phyloP scores from a whole-genome alignment of 2,797 vertebrate species.

The Sebastiscus tertius region DNA sequence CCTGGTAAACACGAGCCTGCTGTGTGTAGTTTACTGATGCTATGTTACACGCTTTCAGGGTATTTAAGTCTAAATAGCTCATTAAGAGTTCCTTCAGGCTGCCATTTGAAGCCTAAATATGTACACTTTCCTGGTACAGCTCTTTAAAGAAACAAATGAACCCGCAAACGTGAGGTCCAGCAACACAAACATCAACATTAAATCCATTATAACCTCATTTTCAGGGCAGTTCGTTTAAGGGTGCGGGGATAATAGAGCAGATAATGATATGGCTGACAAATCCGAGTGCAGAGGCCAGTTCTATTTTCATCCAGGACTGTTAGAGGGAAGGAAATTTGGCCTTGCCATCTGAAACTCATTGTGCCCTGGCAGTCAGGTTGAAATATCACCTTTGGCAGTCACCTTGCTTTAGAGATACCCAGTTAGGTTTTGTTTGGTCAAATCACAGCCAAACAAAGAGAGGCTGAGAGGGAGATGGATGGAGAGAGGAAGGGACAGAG shows the following conservation, averaged over 20 bases:
- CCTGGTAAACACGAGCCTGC: conserved; percentile 7
- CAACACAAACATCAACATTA: conserved; percentile 39
- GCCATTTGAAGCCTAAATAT: conserved; percentile 9
- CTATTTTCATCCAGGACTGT: conserved; percentile 62
- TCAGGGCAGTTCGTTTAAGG: conserved; percentile 26
- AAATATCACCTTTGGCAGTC: conserved; percentile 73
- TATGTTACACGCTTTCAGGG: conserved; percentile 6
- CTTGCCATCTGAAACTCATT: conserved; percentile 55
- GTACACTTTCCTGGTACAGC: neutral
- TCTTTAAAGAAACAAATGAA: conserved; percentile 45
- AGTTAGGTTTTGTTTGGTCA: conserved; percentile 67
- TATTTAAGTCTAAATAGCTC: conserved; percentile 33
- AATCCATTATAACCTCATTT: conserved; percentile 52
- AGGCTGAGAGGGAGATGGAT: conserved; percentile 5
- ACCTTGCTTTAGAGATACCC: conserved; percentile 70
- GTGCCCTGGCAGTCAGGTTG: conserved; percentile 55
- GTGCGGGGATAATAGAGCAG: conserved; percentile 36
- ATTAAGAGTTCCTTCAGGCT: conserved; percentile 27
- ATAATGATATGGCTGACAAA: conserved; percentile 64
- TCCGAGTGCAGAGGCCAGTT: conserved; percentile 50
- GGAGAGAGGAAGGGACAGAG: conserved; percentile 7
- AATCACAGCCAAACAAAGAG: conserved; percentile 64
- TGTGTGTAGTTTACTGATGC: neutral
- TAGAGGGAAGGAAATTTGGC: conserved; percentile 51
- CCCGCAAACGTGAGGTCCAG: conserved; percentile 15